Evolutionary conservation across 2,113 vertebrate species (phyloP).

Genomic region (Kryptolebias marmoratus): DNA sequence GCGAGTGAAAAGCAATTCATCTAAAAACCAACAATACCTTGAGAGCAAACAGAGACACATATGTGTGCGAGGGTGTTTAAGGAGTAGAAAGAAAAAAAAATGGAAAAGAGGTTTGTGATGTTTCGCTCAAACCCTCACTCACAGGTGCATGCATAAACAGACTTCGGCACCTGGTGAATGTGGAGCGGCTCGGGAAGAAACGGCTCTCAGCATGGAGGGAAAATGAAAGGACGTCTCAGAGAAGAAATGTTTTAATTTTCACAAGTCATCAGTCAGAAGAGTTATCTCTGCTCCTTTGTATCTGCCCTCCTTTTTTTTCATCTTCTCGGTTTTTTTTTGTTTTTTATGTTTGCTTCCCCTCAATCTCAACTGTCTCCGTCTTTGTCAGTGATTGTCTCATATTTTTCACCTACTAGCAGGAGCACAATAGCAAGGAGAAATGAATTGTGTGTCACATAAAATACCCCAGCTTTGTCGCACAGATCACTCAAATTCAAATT

Average conservation of each 20-base stretch:
- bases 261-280: constrained; percentile 58
- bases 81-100: constrained; percentile 1
- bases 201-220: constrained; percentile 26
- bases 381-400: constrained; percentile 32
- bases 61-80: constrained; percentile 7
- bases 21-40: constrained; percentile 35
- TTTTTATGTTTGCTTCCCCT: constrained; percentile 8
- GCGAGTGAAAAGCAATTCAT: constrained; percentile 43
- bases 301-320: constrained; percentile 10
- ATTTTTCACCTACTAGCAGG: constrained; percentile 12
- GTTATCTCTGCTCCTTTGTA: constrained; percentile 37
- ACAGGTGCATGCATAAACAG: constrained; percentile 9
- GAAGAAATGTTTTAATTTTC: constrained; percentile 72
- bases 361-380: constrained; percentile 19
- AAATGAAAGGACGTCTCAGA: constrained; percentile 61
- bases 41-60: constrained; percentile 20
- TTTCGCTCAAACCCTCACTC: constrained; percentile 22
- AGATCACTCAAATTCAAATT: constrained; percentile 44
- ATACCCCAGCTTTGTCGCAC: constrained; percentile 31
- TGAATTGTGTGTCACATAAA: constrained; percentile 32
- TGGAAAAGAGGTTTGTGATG: background rate
- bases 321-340: background rate
- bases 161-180: constrained; percentile 40
- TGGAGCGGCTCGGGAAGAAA: constrained; percentile 42
- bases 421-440: constrained; percentile 28